phyloP scores from a whole-genome alignment of 2,888 invertebrate species.

The Noctua fimbriata region DNA sequence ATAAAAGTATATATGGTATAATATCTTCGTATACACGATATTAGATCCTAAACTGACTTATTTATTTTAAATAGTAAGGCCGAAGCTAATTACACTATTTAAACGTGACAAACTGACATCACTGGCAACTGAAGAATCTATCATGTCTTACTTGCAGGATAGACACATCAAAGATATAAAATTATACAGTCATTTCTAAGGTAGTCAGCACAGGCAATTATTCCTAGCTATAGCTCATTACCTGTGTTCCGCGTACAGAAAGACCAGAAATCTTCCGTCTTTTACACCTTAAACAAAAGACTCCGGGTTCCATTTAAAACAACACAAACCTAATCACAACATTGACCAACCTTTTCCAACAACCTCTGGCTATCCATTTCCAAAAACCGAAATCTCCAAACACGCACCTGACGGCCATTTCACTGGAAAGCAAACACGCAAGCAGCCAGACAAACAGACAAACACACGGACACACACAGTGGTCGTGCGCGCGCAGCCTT shows the following conservation, averaged over 20 bases:
- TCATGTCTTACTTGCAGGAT: background rate
- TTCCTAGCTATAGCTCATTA: background rate
- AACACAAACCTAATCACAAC: slow-evolving; percentile 18
- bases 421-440: slow-evolving; percentile 64
- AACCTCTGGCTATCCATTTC: slow-evolving; percentile 41
- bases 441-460: slow-evolving; percentile 60
- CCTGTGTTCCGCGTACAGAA: background rate
- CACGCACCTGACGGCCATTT: slow-evolving; percentile 65
- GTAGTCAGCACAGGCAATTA: too few species aligned
- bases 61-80: too few species aligned
- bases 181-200: background rate
- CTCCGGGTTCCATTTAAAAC: slow-evolving; percentile 12
- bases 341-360: slow-evolving; percentile 34
- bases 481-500: slow-evolving; percentile 73
- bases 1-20: background rate
- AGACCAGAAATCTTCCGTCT: background rate
- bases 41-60: background rate
- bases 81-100: too few species aligned
- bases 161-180: background rate
- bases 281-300: background rate
- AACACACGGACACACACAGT: slow-evolving; percentile 66
- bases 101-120: too few species aligned
- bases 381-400: slow-evolving; percentile 56
- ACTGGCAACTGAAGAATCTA: background rate
- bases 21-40: background rate